These are phyloP conservation scores for Pangasianodon gigas DNA, from an alignment of 2,113 vertebrate species.

Conservation along the genomic window DNA sequence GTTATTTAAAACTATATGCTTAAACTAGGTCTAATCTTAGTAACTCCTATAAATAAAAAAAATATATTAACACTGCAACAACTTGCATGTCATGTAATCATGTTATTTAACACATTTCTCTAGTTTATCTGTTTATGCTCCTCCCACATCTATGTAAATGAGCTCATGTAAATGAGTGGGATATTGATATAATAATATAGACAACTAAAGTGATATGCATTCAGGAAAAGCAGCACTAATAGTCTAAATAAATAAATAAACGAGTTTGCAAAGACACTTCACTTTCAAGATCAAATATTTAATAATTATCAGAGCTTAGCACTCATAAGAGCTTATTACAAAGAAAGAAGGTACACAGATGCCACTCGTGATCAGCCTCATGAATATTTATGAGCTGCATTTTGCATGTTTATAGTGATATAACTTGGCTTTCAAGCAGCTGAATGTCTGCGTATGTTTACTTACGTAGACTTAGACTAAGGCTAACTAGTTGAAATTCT, in stretches of 20 bases:
- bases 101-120: background rate
- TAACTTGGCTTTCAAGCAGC: too few species aligned
- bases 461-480: background rate
- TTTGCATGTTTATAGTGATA: background rate
- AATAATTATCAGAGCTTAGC: background rate
- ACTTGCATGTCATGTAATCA: background rate
- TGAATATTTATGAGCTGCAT: background rate
- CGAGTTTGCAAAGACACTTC: background rate
- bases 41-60: background rate
- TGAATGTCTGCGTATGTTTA: too few species aligned
- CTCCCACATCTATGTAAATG: background rate
- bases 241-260: background rate
- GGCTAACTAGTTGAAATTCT: background rate
- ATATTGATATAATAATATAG: background rate
- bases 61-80: background rate
- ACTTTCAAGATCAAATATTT: background rate
- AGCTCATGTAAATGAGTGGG: background rate
- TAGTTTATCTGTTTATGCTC: background rate
- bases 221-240: background rate
- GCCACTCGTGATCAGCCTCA: background rate
- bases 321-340: too few species aligned
- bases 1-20: background rate
- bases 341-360: too few species aligned
- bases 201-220: background rate
- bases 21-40: background rate